Evolutionary conservation across 2,797 vertebrate species (phyloP).

Genomic region (Pterois miles): DNA sequence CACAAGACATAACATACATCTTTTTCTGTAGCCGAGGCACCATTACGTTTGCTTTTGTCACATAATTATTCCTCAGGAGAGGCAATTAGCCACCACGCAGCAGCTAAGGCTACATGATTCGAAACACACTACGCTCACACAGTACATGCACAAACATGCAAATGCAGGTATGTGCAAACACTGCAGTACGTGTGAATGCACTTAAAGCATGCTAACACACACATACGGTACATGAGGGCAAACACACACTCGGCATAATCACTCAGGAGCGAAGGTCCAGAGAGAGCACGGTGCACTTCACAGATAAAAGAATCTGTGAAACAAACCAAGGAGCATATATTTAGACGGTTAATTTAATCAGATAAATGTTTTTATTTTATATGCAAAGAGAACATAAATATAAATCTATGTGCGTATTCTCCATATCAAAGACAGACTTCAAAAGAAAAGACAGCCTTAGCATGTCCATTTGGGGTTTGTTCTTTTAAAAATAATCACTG

Average conservation of each 20-base stretch:
- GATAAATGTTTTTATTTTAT: slow-evolving; percentile 66
- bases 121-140: slow-evolving; percentile 55
- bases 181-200: neutral
- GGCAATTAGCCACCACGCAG: slow-evolving; percentile 78
- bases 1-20: slow-evolving; percentile 70
- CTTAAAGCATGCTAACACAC: slow-evolving; percentile 10
- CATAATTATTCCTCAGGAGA: slow-evolving; percentile 82
- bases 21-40: slow-evolving; percentile 55
- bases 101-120: slow-evolving; percentile 53
- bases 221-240: neutral
- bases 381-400: slow-evolving; percentile 59
- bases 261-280: slow-evolving; percentile 64
- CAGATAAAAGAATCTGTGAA: slow-evolving; percentile 73
- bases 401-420: slow-evolving; percentile 66
- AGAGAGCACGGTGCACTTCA: slow-evolving; percentile 47
- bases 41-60: slow-evolving; percentile 81
- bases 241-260: slow-evolving; percentile 46
- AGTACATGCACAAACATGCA: neutral
- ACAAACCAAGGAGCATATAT: slow-evolving; percentile 66
- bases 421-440: slow-evolving; percentile 82
- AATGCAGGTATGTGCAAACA: slow-evolving; percentile 20
- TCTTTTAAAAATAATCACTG: slow-evolving; percentile 69
- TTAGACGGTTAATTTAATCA: slow-evolving; percentile 79
- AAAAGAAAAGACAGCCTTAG: slow-evolving; percentile 62
- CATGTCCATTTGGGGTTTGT: slow-evolving; percentile 71